These are phyloP conservation scores for Oceanodroma tethys DNA, from an alignment of 2,113 vertebrate genomes.

Conservation along the genomic window DNA sequence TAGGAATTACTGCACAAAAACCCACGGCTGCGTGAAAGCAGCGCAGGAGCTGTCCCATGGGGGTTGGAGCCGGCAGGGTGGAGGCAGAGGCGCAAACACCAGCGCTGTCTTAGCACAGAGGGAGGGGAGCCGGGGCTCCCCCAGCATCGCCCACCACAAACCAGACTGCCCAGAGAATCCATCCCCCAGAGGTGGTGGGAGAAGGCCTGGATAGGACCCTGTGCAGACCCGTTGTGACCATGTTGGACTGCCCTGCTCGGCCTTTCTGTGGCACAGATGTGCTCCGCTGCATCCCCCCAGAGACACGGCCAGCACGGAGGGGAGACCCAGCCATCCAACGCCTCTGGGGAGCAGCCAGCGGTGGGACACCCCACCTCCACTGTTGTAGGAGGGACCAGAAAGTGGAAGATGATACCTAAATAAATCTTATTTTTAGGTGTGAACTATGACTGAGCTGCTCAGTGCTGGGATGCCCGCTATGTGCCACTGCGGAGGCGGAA, in stretches of 20 bases:
- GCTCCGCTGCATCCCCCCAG: not conserved
- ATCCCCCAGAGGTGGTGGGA: not conserved
- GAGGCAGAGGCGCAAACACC: not conserved
- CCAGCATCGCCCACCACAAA: not conserved
- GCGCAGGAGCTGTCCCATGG: not conserved
- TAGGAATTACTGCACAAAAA: not conserved
- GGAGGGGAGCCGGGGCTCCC: not conserved
- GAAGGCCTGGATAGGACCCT: not conserved
- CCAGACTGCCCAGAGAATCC: not conserved
- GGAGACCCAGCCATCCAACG: not conserved
- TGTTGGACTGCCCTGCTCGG: not conserved
- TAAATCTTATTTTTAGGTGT: not conserved
- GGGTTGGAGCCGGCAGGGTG: too few relatives aligned
- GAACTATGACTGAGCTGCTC: not conserved
- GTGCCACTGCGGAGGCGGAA: not conserved
- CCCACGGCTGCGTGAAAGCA: too few relatives aligned
- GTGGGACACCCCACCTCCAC: not conserved
- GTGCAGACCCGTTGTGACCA: not conserved
- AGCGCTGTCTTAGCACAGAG: not conserved
- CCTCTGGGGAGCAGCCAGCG: fast-evolving
- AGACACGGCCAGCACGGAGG: not conserved
- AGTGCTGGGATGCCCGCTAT: fast-evolving
- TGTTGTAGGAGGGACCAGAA: not conserved
- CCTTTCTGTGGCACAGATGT: not conserved
- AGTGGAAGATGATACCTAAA: too few relatives aligned